These are phyloP conservation scores for Chloropsis cyanopogon DNA, from an alignment of 2,113 vertebrate genomes.

Conservation along the genomic window DNA sequence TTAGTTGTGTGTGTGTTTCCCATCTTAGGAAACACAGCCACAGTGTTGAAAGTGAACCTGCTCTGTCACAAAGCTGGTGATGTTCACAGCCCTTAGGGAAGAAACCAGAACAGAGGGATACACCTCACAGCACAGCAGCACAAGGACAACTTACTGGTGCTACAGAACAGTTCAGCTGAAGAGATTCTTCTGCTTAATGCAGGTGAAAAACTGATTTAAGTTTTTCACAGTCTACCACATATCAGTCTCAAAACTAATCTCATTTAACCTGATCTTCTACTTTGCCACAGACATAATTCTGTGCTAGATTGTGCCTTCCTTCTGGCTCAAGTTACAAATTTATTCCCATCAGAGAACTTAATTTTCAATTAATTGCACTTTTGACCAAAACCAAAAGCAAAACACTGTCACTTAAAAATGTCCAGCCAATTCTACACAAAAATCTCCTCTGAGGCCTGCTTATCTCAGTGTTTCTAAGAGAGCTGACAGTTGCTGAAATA, in stretches of 20 bases:
- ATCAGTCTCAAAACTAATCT: background rate
- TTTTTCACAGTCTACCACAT: background rate
- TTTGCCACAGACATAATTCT: background rate
- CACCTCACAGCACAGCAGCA: background rate
- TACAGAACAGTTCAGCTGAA: background rate
- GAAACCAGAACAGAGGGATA: background rate
- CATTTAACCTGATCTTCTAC: background rate
- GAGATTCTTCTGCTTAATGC: background rate
- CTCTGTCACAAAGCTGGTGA: background rate
- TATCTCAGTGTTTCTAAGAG: constrained; percentile 47
- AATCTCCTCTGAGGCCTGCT: constrained; percentile 1
- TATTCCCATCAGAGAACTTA: background rate
- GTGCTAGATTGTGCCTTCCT: background rate
- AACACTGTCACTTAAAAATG: constrained; percentile 36
- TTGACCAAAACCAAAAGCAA: background rate
- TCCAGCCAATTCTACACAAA: background rate
- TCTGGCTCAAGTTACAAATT: background rate
- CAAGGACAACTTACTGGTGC: background rate
- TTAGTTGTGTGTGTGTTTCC: background rate
- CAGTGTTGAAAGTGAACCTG: background rate
- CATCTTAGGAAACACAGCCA: background rate
- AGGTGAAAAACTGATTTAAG: background rate
- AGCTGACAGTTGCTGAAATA: constrained; percentile 68
- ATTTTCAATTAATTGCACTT: background rate
- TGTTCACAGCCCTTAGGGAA: background rate